Evolutionary conservation across 1,140 invertebrate genomes (phyloP).

Genomic region (Drosophila athabasca): DNA sequence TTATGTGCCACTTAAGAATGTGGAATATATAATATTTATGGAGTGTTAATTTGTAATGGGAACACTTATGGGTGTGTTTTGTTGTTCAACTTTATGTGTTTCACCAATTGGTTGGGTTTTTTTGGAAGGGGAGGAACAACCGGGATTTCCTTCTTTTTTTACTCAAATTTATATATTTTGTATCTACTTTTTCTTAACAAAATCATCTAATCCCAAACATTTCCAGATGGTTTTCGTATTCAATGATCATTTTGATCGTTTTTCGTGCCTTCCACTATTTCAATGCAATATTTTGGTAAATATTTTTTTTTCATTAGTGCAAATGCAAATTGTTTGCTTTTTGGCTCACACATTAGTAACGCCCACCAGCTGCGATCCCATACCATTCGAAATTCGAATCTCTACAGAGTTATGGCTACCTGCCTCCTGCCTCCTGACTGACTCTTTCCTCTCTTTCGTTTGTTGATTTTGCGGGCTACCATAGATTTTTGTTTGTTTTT

Average conservation of each 20-base stretch:
- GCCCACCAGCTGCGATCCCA: slow-evolving; percentile 51
- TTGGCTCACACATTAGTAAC: slow-evolving; percentile 46
- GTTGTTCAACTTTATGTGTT: slow-evolving; percentile 53
- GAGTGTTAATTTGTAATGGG: slow-evolving; percentile 75
- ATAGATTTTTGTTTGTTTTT: slow-evolving; percentile 55
- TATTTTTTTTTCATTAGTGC: slow-evolving; percentile 69
- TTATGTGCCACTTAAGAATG: slow-evolving; percentile 54
- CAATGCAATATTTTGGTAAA: slow-evolving; percentile 41
- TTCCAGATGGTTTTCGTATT: slow-evolving; percentile 5
- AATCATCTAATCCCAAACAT: slow-evolving; percentile 15
- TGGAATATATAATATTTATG: slow-evolving; percentile 56
- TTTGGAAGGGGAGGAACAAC: not conserved
- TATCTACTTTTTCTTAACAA: not conserved
- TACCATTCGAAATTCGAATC: slow-evolving; percentile 11
- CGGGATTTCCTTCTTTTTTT: not conserved
- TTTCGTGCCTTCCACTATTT: slow-evolving; percentile 4
- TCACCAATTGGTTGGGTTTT: slow-evolving; percentile 50
- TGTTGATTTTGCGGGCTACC: slow-evolving; percentile 52
- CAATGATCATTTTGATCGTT: slow-evolving; percentile 5
- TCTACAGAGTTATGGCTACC: slow-evolving; percentile 7
- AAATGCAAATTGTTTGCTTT: slow-evolving; percentile 66
- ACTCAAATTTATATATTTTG: not conserved
- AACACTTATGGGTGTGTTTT: slow-evolving; percentile 70
- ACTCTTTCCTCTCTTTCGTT: slow-evolving; percentile 30
- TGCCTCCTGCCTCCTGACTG: slow-evolving; percentile 18